A percentile compares a stretch with the other conserved stretches of the same genome.
These are phyloP conservation scores for Macrostomum lignano DNA, from an alignment of 1,140 invertebrate genomes.

Conservation along the genomic window DNA sequence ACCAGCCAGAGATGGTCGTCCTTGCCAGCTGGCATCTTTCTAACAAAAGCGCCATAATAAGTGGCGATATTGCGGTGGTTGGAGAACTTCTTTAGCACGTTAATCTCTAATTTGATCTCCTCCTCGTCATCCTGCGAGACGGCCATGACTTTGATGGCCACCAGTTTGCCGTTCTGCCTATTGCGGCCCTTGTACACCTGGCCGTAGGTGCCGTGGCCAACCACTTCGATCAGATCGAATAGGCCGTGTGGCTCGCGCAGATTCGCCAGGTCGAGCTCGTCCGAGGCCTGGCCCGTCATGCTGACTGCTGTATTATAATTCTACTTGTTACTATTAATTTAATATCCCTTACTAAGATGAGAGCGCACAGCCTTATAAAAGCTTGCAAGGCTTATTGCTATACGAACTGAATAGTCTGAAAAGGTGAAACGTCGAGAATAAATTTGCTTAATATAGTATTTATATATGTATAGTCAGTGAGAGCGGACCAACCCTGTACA, in stretches of 20 bases:
- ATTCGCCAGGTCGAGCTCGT: too few species aligned
- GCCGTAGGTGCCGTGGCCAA: constrained; percentile 98
- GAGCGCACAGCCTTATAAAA: too few species aligned
- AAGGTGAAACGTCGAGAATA: too few species aligned
- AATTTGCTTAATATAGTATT: too few species aligned
- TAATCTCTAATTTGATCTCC: constrained; percentile 1
- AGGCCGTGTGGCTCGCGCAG: constrained; percentile 88
- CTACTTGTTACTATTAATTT: too few species aligned
- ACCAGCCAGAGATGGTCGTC: background rate
- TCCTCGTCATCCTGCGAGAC: constrained; percentile 1
- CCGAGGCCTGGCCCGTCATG: too few species aligned
- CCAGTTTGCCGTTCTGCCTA: background rate
- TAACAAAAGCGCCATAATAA: constrained; percentile 2
- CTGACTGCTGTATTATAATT: too few species aligned
- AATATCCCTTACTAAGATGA: too few species aligned
- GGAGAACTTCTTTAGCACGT: background rate
- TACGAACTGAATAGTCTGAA: too few species aligned
- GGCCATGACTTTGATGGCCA: constrained; percentile 1
- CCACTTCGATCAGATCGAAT: constrained; percentile 96
- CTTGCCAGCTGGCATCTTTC: background rate
- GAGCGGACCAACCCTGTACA: too few species aligned
- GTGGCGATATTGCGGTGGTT: constrained; percentile 1
- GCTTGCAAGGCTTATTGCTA: too few species aligned
- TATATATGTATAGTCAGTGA: too few species aligned
- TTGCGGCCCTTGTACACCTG: constrained; percentile 60